phyloP scores from a whole-genome alignment of 2,888 invertebrate species.

The Oegoconia quadripuncta region DNA sequence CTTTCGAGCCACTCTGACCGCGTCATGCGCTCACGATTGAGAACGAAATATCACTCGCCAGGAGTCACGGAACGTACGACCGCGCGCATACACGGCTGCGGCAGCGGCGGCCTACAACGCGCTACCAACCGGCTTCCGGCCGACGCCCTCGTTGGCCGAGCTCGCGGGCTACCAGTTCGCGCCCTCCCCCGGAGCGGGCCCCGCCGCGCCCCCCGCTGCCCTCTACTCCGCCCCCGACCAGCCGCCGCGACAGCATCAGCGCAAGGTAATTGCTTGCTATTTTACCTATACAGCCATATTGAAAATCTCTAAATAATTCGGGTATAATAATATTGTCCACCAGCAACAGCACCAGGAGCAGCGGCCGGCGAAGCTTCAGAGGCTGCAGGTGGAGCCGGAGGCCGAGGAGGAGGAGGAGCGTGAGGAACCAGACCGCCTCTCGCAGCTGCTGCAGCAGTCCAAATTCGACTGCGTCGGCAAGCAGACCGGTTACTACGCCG shows the following conservation, averaged over 20 bases:
- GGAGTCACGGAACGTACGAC: slow-evolving; percentile 71
- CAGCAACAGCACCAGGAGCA: slow-evolving; percentile 48
- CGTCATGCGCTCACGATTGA: too few species aligned
- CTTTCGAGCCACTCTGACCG: too few species aligned
- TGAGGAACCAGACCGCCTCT: slow-evolving; percentile 91
- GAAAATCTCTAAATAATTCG: slow-evolving; percentile 12
- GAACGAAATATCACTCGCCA: slow-evolving; percentile 30
- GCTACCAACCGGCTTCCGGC: slow-evolving; percentile 65
- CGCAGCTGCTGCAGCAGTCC: slow-evolving; percentile 87
- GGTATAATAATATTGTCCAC: slow-evolving; percentile 8
- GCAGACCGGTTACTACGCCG: slow-evolving; percentile 94
- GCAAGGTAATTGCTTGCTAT: slow-evolving; percentile 47
- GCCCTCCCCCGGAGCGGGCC: slow-evolving; percentile 34
- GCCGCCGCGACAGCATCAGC: slow-evolving; percentile 38
- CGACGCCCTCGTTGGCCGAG: slow-evolving; percentile 64
- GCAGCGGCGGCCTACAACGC: slow-evolving; percentile 46
- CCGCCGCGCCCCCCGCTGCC: slow-evolving; percentile 29
- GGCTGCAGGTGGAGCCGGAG: slow-evolving; percentile 42
- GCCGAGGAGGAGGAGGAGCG: slow-evolving; percentile 84
- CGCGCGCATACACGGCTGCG: slow-evolving; percentile 63
- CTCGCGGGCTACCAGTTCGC: slow-evolving; percentile 63
- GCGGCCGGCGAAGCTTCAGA: slow-evolving; percentile 52
- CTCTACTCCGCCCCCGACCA: neutral
- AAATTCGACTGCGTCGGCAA: slow-evolving; percentile 89
- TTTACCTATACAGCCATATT: neutral